Base-by-base conservation (phyloP, 35 echinoderm and acorn worm genomes). In the Apostichopus japonicus region DNA sequence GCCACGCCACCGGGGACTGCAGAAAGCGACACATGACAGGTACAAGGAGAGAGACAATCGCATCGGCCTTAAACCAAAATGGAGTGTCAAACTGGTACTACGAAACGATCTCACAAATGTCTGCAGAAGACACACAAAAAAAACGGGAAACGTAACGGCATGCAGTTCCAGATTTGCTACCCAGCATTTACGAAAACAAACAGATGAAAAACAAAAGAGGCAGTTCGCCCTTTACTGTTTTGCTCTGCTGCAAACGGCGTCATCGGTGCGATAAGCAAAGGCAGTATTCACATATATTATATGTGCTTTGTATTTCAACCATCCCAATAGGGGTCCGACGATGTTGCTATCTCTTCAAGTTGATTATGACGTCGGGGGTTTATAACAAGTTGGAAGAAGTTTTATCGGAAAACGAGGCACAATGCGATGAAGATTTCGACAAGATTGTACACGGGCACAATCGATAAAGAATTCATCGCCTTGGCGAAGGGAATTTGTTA, bases 171-270 rank as follows among this genome's bases (percentile, higher is more conserved):
- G n/a, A n/a, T n/a, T n/a, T n/a, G n/a, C n/a, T n/a, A n/a, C n/a
- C n/a, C 23, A 55, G 9, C 8, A 80, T 16, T 15, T 91, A 19
- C 72, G 54, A 4, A 91, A 27, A 19, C 75, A 91, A 71, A 79
- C 27, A 21, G 67, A 67, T 67, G 63, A 67, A 10, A 67, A 67
- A 67, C 27, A 14, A 27, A 90, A 90, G 23, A 24, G 24, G 61
- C 87, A 90, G 59, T 90, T 90, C 61, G 15, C 72, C 24, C 65
- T 90, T 16, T 90, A 90, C 23, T 90, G 56, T 17, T 90, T 90
- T 8, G 87, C 87, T 15, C 61, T 90, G 21, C 8, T 90, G 23
- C 61, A 90, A 19, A 90, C 87, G 2, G 27, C 27, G 7, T 24
- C 21, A 51, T 71, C 55, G 16, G 10, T 90, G 2, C 17, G 65